Conservation (phyloP, 2,888 invertebrate genomes). For the Acanthosepion lycidas region DNA sequence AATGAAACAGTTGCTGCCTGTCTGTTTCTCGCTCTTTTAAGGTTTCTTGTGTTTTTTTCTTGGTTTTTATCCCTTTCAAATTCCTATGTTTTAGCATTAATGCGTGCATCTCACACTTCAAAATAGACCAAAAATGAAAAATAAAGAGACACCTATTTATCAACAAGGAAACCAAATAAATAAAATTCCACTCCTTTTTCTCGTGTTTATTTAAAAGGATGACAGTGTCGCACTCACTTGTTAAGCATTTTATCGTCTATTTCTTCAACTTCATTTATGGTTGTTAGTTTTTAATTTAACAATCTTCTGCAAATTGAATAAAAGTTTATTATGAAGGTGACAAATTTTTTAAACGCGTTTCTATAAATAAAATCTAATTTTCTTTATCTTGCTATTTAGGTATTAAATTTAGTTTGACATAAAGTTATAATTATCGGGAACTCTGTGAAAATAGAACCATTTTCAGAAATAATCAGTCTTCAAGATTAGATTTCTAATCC, state of each 20-base stretch:
- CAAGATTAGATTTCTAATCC: too few species aligned
- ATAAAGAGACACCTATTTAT: background rate
- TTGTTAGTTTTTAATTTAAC: background rate
- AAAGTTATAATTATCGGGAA: too few species aligned
- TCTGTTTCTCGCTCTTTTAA: background rate
- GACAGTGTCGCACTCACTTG: background rate
- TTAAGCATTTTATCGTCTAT: background rate
- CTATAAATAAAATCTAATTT: too few species aligned
- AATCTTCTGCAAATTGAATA: background rate
- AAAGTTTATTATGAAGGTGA: background rate
- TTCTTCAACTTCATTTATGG: background rate
- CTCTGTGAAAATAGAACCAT: too few species aligned
- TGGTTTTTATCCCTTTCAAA: background rate
- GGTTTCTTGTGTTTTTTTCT: background rate
- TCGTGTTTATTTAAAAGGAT: background rate
- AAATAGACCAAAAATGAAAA: background rate
- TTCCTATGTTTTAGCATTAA: background rate
- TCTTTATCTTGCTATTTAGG: too few species aligned
- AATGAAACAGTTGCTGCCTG: background rate
- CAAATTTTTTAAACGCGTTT: too few species aligned
- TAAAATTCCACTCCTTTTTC: background rate
- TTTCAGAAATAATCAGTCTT: too few species aligned
- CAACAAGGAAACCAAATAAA: background rate
- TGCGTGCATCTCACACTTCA: background rate
- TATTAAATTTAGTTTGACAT: too few species aligned